Conservation (phyloP, 2,113 vertebrate genomes). For the Coregonus clupeaformis region DNA sequence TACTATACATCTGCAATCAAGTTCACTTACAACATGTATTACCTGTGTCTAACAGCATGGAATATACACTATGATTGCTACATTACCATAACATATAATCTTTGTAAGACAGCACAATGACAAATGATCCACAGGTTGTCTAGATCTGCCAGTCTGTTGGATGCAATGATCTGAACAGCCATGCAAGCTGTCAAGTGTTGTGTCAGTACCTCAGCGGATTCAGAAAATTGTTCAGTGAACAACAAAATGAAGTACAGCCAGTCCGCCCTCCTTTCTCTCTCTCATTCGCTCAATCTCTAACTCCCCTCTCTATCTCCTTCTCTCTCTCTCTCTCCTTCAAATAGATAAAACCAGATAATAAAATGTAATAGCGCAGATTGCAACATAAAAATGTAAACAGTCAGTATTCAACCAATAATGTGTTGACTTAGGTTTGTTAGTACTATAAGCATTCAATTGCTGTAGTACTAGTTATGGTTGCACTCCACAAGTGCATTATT, state of each 20-base stretch:
- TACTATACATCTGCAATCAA: not conserved
- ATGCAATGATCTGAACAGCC: conserved; percentile 42
- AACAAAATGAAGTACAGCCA: conserved; percentile 46
- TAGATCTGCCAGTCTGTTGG: conserved; percentile 50
- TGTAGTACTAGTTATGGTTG: too few species aligned
- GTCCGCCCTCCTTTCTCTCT: not conserved
- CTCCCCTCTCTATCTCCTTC: too few species aligned
- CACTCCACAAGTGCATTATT: too few species aligned
- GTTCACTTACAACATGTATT: conserved; percentile 22
- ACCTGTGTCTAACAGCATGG: conserved; percentile 33
- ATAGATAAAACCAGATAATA: too few species aligned
- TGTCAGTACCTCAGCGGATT: conserved; percentile 52
- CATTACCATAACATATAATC: conserved; percentile 51
- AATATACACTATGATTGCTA: conserved; percentile 38
- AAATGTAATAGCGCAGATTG: too few species aligned
- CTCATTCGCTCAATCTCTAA: not conserved
- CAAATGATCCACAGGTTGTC: conserved; percentile 58
- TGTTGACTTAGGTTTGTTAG: too few species aligned
- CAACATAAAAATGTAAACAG: too few species aligned
- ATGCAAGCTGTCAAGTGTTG: conserved; percentile 53
- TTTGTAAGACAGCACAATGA: conserved; percentile 49
- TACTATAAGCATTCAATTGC: too few species aligned
- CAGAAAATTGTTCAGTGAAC: conserved; percentile 64
- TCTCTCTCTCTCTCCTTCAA: too few species aligned
- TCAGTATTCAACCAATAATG: too few species aligned